Evolutionary conservation across 2,797 vertebrate species (phyloP), one percentile per base, ranked within the genome.

Genomic region (Chelon labrosus): DNA sequence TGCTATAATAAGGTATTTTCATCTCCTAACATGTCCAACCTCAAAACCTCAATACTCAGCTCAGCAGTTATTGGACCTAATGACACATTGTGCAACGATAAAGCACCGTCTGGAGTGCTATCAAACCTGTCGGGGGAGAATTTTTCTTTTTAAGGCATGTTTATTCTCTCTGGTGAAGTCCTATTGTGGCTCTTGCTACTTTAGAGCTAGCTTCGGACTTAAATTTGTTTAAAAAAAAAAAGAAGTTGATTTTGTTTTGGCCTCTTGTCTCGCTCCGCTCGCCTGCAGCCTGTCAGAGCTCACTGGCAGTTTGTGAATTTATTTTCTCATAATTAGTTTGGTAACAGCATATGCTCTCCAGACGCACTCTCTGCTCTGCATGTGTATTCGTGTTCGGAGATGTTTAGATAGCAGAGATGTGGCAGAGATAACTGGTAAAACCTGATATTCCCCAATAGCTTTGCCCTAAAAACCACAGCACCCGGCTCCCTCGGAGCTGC

Each of bases 361-460:
- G 89, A 89, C 86, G 67, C 65, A 37, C 65, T 77, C 69, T 66
- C 58, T 51, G 55, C 78, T 75, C 71, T 70, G 86, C 78, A 70
- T 91, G 82, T 89, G 87, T 73, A 51, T 90, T 90, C 88, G 85
- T 91, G 89, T 90, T 85, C 2, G n/a, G 74, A 86, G 88, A 88
- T 89, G 88, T 91, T 91, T 87, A 82, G 88, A 91, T 90, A 88
- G 86, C 67, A 19, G 79, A 80, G 77, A 91, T 90, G 86, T 85
- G 80, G 82, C 84, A 68, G 85, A 91, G 92, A 93, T 91, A 92
- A 87, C 84, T 83, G 80, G 83, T 77, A 85, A 70, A 93, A 94
- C 87, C 77, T 79, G 90, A 89, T 94, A 92, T 83, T 88, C 84
- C 89, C 87, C 77, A 77, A 83, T 85, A 83, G 91, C 85, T 72